Conservation (phyloP, 2,797 vertebrate species). For the Acropternis orthonyx region DNA sequence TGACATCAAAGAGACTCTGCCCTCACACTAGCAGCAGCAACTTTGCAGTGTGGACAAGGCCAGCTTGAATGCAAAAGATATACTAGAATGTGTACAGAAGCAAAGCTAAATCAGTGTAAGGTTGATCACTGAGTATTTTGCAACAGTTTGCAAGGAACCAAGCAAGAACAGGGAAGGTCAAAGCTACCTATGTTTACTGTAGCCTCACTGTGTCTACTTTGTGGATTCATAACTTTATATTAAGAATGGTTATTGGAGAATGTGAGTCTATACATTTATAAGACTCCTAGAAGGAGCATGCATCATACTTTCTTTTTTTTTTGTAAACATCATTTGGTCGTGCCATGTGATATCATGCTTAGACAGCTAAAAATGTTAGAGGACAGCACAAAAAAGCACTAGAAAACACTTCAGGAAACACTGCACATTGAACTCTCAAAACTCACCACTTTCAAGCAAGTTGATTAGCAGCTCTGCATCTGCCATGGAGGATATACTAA, state of each 20-base stretch:
- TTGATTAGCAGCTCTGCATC: slow-evolving; percentile 84
- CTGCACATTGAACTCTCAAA: not conserved
- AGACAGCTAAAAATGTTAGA: not conserved
- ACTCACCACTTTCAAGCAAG: slow-evolving; percentile 83
- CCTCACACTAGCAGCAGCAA: not conserved
- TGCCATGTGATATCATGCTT: accelerated
- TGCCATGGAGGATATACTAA: slow-evolving; percentile 83
- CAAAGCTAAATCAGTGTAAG: not conserved
- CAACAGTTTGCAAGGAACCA: not conserved
- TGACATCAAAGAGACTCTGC: not conserved
- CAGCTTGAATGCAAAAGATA: not conserved
- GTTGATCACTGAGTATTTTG: not conserved
- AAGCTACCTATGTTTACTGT: not conserved
- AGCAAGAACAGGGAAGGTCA: not conserved
- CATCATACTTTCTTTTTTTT: not conserved
- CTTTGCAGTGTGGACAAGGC: not conserved
- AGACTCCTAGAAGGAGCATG: not conserved
- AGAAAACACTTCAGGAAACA: not conserved
- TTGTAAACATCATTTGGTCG: not conserved
- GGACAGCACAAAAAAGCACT: not conserved
- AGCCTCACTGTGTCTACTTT: not conserved
- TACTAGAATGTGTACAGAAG: not conserved
- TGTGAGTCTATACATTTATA: not conserved
- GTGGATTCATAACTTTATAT: not conserved
- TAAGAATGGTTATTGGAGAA: not conserved